Base-by-base conservation (phyloP, 2,888 invertebrate genomes). In the Disparrhopalites patrizii region DNA sequence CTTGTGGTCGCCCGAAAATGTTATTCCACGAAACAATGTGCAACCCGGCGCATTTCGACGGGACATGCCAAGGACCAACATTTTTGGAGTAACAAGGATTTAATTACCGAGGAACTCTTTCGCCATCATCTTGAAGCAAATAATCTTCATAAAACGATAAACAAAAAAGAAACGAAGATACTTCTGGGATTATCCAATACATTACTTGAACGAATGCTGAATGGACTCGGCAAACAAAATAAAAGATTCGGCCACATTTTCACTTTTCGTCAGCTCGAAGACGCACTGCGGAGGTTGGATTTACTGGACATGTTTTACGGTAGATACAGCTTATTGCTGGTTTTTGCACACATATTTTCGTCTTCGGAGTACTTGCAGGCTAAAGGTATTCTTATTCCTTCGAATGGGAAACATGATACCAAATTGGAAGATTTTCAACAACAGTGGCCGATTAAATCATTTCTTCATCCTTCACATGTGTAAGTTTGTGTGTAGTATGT, bases 361-460 rank as follows among this genome's bases (percentile, higher is more conserved):
- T 20, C n/a, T 4, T 30, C 58, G 1, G 3, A n/a, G 1, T 58
- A 58, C 13, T 18, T 30, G 13, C 27, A 8, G 1, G 30, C 30
- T 3, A 58, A 43, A 18, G 58, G 58, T 15, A 0, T 43, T 7
- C 25, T 58, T 7, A 58, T 58, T 25, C 58, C 58, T 4, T 40
- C 18, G 8, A 40, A 38, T 5, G 58, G 58, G 8, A 13, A 47
- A 47, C 2, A 23, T 8, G 47, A 47, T 25, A 47, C 47, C 3
- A 23, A 23, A 4, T 23, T 47, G 7, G 36, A 36, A 7, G 36
- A 36, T 36, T 10, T 36, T n/a, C n/a, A n/a, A n/a, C n/a, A n/a
- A n/a, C n/a, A n/a, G n/a, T n/a, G n/a, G n/a, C n/a, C n/a, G n/a
- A n/a, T n/a, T n/a, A n/a, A n/a, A n/a, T n/a, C n/a, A n/a, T n/a